phyloP scores from a whole-genome alignment of 2,888 invertebrate genomes.

The Blastobasis adustella region DNA sequence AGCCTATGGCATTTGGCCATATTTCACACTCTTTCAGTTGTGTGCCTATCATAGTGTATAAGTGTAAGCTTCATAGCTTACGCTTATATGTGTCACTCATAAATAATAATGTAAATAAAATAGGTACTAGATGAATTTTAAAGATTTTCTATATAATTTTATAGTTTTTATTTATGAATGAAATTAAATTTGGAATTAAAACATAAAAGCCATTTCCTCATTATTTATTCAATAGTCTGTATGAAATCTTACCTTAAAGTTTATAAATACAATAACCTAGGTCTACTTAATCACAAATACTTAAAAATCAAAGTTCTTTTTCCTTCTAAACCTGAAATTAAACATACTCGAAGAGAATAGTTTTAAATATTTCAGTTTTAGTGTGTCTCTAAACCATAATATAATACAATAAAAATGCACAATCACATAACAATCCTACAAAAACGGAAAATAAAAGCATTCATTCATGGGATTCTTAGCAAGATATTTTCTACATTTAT shows the following conservation, averaged over 20 bases:
- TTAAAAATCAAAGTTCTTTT: too few relatives aligned
- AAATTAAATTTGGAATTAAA: slow-evolving; percentile 1
- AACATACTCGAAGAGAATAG: too few relatives aligned
- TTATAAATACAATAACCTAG: slow-evolving; percentile 38
- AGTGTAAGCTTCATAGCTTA: too few relatives aligned
- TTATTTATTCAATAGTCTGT: slow-evolving; percentile 39
- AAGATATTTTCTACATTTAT: slow-evolving; percentile 3
- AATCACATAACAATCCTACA: slow-evolving; percentile 22
- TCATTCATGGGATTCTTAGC: slow-evolving; percentile 1
- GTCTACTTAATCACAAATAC: slow-evolving; percentile 19
- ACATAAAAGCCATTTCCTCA: slow-evolving; percentile 15
- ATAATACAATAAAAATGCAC: slow-evolving; percentile 1
- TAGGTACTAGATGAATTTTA: too few relatives aligned
- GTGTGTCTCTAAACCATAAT: not conserved
- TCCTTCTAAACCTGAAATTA: too few relatives aligned
- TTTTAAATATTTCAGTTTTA: not conserved
- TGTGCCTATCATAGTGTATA: too few relatives aligned
- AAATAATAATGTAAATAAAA: slow-evolving; percentile 1
- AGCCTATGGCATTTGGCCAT: too few relatives aligned
- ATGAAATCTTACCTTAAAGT: slow-evolving; percentile 37
- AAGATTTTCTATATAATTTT: too few relatives aligned
- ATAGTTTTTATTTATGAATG: too few relatives aligned
- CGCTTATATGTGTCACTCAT: not conserved
- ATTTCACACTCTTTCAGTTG: too few relatives aligned
- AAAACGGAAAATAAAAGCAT: not conserved